Evolutionary conservation across 1,140 invertebrate genomes (phyloP).

Genomic region (Parasteatoda tepidariorum): DNA sequence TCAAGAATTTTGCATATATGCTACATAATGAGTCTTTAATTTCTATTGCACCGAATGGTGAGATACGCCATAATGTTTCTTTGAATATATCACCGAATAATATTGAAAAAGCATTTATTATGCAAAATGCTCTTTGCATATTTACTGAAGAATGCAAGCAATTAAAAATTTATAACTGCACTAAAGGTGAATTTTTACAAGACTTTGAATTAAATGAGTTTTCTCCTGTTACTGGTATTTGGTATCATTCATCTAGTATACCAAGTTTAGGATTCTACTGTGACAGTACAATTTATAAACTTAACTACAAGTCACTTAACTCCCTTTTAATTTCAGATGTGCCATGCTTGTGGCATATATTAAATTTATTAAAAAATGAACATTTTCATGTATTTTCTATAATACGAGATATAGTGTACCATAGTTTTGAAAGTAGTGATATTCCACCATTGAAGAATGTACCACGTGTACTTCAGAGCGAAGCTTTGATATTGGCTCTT

Average conservation of each 20-base stretch:
- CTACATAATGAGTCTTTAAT: constrained; percentile 28
- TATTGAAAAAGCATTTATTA: constrained; percentile 30
- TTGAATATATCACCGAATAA: not conserved
- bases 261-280: constrained; percentile 47
- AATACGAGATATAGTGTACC: constrained; percentile 19
- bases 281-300: constrained; percentile 12
- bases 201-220: constrained; percentile 7
- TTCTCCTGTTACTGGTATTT: constrained; percentile 18
- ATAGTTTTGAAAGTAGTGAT: constrained; percentile 30
- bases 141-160: constrained; percentile 14
- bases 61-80: constrained; percentile 9
- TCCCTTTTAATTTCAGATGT: constrained; percentile 19
- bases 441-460: constrained; percentile 5
- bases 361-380: constrained; percentile 17
- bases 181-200: constrained; percentile 7
- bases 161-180: constrained; percentile 16
- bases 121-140: constrained; percentile 23
- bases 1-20: constrained; percentile 44
- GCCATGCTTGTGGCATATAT: not conserved
- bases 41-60: constrained; percentile 36
- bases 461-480: constrained; percentile 28
- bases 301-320: constrained; percentile 18
- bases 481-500: constrained; percentile 45
- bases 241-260: constrained; percentile 40
- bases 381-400: constrained; percentile 40